These are phyloP conservation scores for Bilobella aurantiaca DNA, from an alignment of 1,140 invertebrate species.

Conservation along the genomic window DNA sequence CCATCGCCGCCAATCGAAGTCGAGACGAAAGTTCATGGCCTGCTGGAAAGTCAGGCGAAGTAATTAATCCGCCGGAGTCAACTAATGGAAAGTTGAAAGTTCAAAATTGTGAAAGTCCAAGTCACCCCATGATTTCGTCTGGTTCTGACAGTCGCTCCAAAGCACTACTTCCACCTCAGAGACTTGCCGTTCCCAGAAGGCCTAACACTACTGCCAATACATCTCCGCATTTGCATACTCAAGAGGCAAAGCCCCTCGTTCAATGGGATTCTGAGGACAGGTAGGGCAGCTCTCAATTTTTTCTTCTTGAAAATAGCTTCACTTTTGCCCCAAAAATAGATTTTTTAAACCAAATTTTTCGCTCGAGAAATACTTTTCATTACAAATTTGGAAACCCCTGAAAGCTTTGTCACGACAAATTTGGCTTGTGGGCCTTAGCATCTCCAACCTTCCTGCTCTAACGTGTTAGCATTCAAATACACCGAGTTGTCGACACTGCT, in stretches of 20 bases:
- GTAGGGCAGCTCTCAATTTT: too few species aligned
- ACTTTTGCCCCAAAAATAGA: too few species aligned
- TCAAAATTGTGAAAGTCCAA: background rate
- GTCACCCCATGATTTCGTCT: background rate
- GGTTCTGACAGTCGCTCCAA: slow-evolving; percentile 10
- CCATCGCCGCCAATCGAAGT: background rate
- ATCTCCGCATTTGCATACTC: slow-evolving; percentile 13
- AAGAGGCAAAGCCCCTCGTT: slow-evolving; percentile 24
- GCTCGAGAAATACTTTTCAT: too few species aligned
- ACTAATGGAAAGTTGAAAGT: background rate
- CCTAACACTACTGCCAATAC: background rate
- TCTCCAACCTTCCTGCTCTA: too few species aligned
- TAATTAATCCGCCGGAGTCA: background rate
- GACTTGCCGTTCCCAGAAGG: slow-evolving; percentile 24
- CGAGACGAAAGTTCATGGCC: background rate
- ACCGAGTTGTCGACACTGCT: too few species aligned
- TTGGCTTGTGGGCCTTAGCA: too few species aligned
- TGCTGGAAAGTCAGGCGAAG: background rate
- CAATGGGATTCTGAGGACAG: slow-evolving; percentile 34
- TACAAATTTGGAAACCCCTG: too few species aligned
- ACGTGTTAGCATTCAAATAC: too few species aligned
- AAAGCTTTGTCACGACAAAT: too few species aligned
- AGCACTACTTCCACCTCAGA: slow-evolving; percentile 19
- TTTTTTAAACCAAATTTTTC: too few species aligned
- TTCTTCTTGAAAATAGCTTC: too few species aligned